Evolutionary conservation across 1,140 invertebrate species (phyloP).

Genomic region (Samia ricini): DNA sequence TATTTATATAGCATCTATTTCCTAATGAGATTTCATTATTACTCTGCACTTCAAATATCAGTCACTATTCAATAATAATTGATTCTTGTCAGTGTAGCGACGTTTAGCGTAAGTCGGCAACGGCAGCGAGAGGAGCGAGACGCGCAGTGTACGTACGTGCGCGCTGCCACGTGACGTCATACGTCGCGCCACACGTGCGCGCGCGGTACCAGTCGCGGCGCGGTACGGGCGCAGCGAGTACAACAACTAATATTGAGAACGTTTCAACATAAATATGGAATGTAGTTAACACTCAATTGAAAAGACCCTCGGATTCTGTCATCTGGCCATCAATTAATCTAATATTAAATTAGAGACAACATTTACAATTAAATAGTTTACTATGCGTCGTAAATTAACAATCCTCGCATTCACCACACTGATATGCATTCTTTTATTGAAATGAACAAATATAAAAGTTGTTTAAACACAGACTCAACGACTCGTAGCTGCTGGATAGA

Average conservation of each 20-base stretch:
- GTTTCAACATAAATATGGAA: slow-evolving; percentile 78
- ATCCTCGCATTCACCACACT: slow-evolving; percentile 68
- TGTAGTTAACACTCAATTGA: slow-evolving; percentile 75
- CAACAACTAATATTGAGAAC: slow-evolving; percentile 48
- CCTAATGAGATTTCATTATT: slow-evolving; percentile 47
- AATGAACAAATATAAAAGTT: slow-evolving; percentile 75
- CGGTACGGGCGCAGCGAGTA: background rate
- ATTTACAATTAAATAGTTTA: slow-evolving; percentile 76
- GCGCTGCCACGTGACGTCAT: background rate
- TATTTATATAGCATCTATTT: slow-evolving; percentile 39
- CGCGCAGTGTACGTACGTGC: background rate
- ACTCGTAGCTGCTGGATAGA: slow-evolving; percentile 68
- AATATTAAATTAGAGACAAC: slow-evolving; percentile 73
- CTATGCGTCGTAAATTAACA: slow-evolving; percentile 74
- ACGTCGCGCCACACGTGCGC: background rate
- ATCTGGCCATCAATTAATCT: slow-evolving; percentile 62
- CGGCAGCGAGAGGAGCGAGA: background rate
- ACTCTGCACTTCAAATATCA: slow-evolving; percentile 40
- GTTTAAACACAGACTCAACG: slow-evolving; percentile 68
- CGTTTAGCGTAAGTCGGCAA: background rate
- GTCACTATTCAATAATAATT: slow-evolving; percentile 28
- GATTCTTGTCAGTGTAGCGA: slow-evolving; percentile 25
- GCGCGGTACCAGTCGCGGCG: background rate
- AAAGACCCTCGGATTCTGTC: slow-evolving; percentile 65
- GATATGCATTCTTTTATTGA: slow-evolving; percentile 68